Evolutionary conservation across 53 echinoderm and acorn worm species (phyloP), one percentile per base, ranked within the genome.

Genomic region (Zoroaster sp.): DNA sequence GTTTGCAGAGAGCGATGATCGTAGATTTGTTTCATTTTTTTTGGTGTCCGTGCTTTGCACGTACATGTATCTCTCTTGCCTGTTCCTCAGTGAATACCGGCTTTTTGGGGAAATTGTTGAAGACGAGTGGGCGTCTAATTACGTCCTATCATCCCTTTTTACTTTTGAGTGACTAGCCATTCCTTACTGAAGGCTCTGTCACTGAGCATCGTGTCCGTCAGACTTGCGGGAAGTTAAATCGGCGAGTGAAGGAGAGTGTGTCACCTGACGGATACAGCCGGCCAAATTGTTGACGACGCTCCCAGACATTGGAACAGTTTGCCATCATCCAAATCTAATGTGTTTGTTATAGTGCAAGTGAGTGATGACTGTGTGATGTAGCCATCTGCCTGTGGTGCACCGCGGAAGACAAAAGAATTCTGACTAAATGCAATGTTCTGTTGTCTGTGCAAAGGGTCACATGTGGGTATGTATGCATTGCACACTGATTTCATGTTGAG

Each of bases 11-110:
- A 81, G 81, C 81, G 81, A 81, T 81, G 81, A 81, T 81, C 81
- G 66, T 66, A 67, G 81, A 81, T 81, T 81, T 81, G 81, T 81
- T 81, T 81, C 81, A 81, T 81, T 81, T 81, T n/a, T n/a, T 81
- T 81, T 40, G 81, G 81, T 81, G 81, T 81, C 81, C 68, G 66
- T 67, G 68, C 81, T 66, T 37, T 81, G 81, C 81, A 81, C 67
- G 81, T 81, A 81, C 41, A 53, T 54, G 37, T 46, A 43, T 35
- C 42, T 21, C 40, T 43, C 37, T 40, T 40, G 73, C 39, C 73
- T 66, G 46, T 66, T 81, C 66, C 59, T 40, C 25, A 31, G 59
- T 80, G 81, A 30, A 67, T 37, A 32, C 81, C 81, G 28, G n/a
- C 36, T 81, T 55, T 76, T 42, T 28, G 59, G 65, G 68, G 81